phyloP scores from a whole-genome alignment of 2,113 vertebrate species.

The Chloropsis cyanopogon region DNA sequence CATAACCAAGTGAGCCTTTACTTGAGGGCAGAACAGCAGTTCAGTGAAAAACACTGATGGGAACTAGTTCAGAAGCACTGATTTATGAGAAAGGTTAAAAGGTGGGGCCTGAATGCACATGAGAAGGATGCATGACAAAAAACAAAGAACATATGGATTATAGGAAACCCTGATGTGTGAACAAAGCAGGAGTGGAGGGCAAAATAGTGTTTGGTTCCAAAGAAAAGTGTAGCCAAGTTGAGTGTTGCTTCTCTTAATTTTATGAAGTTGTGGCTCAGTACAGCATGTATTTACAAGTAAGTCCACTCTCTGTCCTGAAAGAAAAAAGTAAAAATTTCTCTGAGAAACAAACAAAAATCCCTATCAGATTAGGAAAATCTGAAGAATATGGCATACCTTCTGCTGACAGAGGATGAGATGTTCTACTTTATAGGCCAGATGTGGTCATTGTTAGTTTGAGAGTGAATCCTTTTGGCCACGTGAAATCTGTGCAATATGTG shows the following conservation, averaged over 20 bases:
- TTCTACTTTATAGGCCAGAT: background rate
- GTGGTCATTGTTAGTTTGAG: background rate
- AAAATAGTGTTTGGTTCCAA: background rate
- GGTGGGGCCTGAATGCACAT: fast-evolving
- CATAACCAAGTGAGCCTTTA: background rate
- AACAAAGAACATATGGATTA: background rate
- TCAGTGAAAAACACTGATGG: background rate
- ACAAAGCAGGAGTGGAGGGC: background rate
- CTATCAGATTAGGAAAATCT: background rate
- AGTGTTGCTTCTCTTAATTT: background rate
- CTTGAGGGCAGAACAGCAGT: background rate
- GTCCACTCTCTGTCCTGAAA: background rate
- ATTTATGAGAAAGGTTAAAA: background rate
- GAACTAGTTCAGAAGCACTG: background rate
- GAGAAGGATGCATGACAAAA: background rate
- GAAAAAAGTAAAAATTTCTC: background rate
- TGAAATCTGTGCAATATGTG: background rate
- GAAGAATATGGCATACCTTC: background rate
- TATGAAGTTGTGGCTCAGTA: background rate
- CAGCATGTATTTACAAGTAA: background rate
- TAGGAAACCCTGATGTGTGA: background rate
- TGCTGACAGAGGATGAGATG: background rate
- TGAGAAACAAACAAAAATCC: background rate
- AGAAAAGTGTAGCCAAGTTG: background rate
- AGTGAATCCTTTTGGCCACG: background rate